Base-by-base conservation (phyloP, 30 jellyfish, hydroid and myxozoan genomes). In the Aurelia sp. region DNA sequence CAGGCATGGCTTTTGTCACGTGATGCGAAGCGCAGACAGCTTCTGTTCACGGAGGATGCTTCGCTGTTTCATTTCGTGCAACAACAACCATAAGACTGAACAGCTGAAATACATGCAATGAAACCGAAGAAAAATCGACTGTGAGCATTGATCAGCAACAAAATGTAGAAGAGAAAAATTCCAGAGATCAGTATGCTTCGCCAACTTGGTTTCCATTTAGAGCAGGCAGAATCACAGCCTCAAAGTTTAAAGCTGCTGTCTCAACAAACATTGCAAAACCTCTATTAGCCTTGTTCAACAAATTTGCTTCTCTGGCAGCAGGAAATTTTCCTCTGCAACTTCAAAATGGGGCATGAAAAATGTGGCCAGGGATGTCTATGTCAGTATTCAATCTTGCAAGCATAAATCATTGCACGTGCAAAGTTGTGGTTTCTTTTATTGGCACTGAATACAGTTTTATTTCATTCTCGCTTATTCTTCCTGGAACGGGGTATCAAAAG, bases 311-410 rank as follows among this genome's bases (percentile, higher is more conserved):
- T 70, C 79, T 11, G 78, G 18, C 52, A 15, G 70, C 3, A n/a
- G 11, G 18, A 21, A 19, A 37, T 75, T 78, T 78, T 53, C 88
- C 37, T 19, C 79, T 23, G 17, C 62, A 62, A 67, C 75, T 5
- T 61, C 88, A 9, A 60, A 52, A 21, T 78, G 88, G 88, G 76
- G 88, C 30, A 20, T 37, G 17, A 22, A 62, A 17, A 78, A 78
- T 62, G 79, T 61, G 63, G 62, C 41, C 62, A 33, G 62, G 37
- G 83, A 70, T 33, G 21, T 64, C 53, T 35, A 70, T 18, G 8
- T 15, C 52, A 30, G 44, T 15, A 15, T 70, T 21, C 18, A 15
- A 37, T 23, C 81, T 10, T 13, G 35, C 8, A 70, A 70, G 63
- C 63, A 70, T 21, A 35, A 15, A 11, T 15, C 0, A 30, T 10